Evolutionary conservation across 2,113 vertebrate genomes (phyloP), one percentile per base, ranked within the genome.

Genomic region (Pseudorhombus dupliciocellatus): DNA sequence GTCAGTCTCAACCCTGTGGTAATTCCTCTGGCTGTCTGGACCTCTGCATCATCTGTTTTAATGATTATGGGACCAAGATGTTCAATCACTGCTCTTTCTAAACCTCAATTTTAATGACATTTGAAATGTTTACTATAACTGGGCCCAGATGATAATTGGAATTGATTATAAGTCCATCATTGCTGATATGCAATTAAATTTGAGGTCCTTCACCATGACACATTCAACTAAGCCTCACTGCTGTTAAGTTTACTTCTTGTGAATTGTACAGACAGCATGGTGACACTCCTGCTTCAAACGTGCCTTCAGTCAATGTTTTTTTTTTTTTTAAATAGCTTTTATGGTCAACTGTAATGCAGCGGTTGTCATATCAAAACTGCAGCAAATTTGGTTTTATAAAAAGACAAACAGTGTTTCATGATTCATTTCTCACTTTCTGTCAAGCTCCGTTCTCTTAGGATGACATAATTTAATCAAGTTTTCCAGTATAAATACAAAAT

Each of bases 401-500:
- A 70, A 72, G 21, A 69, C 66, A 73, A 85, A 83, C 73, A 59
- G 69, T 71, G 62, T 85, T 80, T 88, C 68, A 80, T 75, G 67
- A 88, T 86, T 30, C 48, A 79, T 87, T 88, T 88, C 62, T 84
- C 55, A 58, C 56, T 73, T 75, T 66, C 64, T 66, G 69, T 79
- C 40, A 31, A 63, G 67, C 66, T 68, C 44, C 26, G 48, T 81
- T 86, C 71, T 50, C 63, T 26, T 14, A 63, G 65, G 66, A 85
- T 88, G 86, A 84, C 83, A 84, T 79, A 68, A 80, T 85, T 86
- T 57, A 89, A 84, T 91, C 70, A 7, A 31, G 86, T 84, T 81
- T 79, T 83, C 63, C 66, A 66, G 61, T 66, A 63, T 75, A 81
- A 89, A 87, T 88, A 84, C n/a, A n/a, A n/a, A n/a, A n/a, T n/a